Percentiles rank a stretch among this genome's conserved stretches.
Conservation (phyloP, 1,140 invertebrate species). For the Neuroterus valhalla region DNA sequence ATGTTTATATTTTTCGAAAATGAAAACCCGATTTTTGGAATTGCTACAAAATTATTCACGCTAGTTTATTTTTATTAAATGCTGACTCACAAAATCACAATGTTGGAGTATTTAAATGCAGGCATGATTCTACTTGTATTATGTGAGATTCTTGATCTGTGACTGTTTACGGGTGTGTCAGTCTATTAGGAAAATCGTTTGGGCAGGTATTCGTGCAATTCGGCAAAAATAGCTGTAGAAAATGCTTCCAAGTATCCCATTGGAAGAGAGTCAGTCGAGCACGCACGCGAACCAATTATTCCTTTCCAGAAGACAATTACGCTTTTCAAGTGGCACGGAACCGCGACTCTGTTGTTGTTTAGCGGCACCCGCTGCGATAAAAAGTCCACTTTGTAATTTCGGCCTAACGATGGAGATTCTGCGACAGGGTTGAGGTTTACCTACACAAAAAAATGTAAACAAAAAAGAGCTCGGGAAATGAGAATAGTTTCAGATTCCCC, state of each 20-base stretch:
- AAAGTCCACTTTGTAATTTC: constrained; percentile 47
- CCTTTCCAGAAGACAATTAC: constrained; percentile 66
- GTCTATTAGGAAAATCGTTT: constrained; percentile 21
- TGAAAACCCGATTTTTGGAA: no score
- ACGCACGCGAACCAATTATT: constrained; percentile 62
- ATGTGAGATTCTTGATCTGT: constrained; percentile 2
- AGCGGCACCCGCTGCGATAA: constrained; percentile 43
- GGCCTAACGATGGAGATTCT: constrained; percentile 44
- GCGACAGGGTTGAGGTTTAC: background rate
- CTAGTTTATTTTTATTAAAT: background rate
- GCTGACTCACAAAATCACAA: no score
- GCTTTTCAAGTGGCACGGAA: constrained; percentile 57
- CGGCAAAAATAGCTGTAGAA: constrained; percentile 43
- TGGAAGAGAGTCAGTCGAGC: constrained; percentile 37
- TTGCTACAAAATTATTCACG: no score
- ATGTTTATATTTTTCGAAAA: no score
- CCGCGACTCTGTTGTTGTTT: constrained; percentile 42
- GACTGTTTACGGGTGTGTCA: constrained; percentile 17
- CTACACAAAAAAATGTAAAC: constrained; percentile 18
- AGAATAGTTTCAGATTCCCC: constrained; percentile 19
- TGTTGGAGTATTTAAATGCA: no score
- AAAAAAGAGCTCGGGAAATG: constrained; percentile 2
- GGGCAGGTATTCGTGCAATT: constrained; percentile 45
- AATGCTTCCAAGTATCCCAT: constrained; percentile 52
- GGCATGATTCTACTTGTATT: background rate